Evolutionary conservation across 2,113 vertebrate genomes (phyloP).

Genomic region (Passerina amoena): DNA sequence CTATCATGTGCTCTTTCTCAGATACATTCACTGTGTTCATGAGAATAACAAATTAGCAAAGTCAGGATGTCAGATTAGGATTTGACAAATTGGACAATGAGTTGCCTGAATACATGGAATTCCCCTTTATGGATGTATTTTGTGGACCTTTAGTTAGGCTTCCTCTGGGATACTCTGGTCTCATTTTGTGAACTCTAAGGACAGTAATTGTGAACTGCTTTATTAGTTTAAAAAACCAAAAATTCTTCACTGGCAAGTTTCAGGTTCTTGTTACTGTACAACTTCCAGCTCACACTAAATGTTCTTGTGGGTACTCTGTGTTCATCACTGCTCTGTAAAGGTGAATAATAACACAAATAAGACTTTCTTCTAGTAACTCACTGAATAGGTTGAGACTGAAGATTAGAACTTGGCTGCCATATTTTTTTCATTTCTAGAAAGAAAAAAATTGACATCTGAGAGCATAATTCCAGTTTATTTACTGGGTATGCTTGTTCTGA

Average conservation of each 20-base stretch:
- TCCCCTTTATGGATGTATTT: not conserved
- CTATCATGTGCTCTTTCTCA: not conserved
- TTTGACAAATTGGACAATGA: not conserved
- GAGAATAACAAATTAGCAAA: not conserved
- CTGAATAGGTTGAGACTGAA: not conserved
- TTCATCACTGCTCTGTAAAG: not conserved
- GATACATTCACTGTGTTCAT: not conserved
- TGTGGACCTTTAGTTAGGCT: not conserved
- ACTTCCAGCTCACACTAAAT: not conserved
- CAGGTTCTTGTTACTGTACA: not conserved
- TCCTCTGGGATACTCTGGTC: not conserved
- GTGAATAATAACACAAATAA: not conserved
- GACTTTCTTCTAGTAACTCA: not conserved
- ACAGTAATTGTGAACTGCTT: not conserved
- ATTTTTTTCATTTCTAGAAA: not conserved
- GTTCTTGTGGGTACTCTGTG: not conserved
- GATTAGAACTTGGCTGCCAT: not conserved
- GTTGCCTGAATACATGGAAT: not conserved
- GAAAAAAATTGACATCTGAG: not conserved
- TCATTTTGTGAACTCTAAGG: not conserved
- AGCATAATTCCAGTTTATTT: not conserved
- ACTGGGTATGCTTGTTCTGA: not conserved
- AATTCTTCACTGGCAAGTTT: not conserved
- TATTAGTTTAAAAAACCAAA: not conserved
- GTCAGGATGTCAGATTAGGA: not conserved